These are phyloP conservation scores for Desmodus rotundus DNA, from an alignment of 2,113 vertebrate species.

Conservation along the genomic window DNA sequence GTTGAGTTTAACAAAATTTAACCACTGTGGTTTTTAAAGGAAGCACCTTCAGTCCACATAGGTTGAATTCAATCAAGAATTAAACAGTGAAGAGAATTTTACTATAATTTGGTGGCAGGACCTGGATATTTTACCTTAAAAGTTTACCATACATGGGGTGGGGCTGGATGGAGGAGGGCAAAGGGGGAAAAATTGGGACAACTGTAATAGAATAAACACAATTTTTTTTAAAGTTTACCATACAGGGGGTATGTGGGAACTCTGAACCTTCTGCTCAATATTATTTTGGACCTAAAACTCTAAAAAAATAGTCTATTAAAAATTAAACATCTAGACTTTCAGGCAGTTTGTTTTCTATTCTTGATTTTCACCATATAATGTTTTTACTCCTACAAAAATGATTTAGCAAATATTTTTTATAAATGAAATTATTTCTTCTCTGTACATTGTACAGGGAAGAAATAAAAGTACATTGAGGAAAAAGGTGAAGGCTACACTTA, in stretches of 20 bases:
- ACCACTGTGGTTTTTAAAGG: background rate
- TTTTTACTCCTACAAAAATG: background rate
- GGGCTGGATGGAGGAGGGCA: too few species aligned
- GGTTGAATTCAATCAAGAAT: background rate
- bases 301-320: background rate
- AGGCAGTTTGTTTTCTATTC: background rate
- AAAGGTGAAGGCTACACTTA: background rate
- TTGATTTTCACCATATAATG: background rate
- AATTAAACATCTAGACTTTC: background rate
- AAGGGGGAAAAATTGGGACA: too few species aligned
- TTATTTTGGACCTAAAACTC: background rate
- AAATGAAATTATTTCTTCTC: background rate
- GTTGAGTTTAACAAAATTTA: background rate
- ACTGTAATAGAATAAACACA: too few species aligned
- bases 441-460: too few species aligned
- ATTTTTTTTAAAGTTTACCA: background rate
- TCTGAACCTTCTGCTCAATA: background rate
- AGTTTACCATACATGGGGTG: background rate
- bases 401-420: background rate
- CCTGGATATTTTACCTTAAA: background rate
- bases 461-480: background rate
- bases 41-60: background rate
- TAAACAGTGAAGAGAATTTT: background rate
- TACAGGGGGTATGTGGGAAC: background rate
- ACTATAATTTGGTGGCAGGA: background rate